These are phyloP conservation scores for Cotesia vestalis DNA, from an alignment of 1,140 invertebrate genomes.

Conservation along the genomic window DNA sequence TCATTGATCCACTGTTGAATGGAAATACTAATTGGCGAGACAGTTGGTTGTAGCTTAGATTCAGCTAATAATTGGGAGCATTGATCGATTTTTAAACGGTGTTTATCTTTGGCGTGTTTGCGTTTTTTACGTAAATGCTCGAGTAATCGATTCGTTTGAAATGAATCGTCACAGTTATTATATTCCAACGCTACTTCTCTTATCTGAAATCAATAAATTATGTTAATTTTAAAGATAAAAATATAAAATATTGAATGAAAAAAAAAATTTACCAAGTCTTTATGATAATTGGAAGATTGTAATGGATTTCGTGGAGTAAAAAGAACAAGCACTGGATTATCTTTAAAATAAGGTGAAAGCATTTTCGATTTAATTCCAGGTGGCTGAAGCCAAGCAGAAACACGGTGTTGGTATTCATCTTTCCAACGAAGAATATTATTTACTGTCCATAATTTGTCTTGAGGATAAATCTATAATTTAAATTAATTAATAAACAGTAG, in stretches of 20 bases:
- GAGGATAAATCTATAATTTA: constrained; percentile 66
- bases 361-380: constrained; percentile 72
- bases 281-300: constrained; percentile 69
- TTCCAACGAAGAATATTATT: constrained; percentile 70
- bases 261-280: constrained; percentile 69
- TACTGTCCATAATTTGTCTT: constrained; percentile 60
- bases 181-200: constrained; percentile 74
- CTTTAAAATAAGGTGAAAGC: constrained; percentile 70
- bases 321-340: constrained; percentile 74
- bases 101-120: constrained; percentile 37
- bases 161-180: constrained; percentile 70
- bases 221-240: constrained; percentile 24
- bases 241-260: constrained; percentile 22
- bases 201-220: constrained; percentile 65
- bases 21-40: constrained; percentile 43
- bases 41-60: constrained; percentile 34
- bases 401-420: constrained; percentile 67
- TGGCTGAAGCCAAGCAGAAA: constrained; percentile 71
- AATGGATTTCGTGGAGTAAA: constrained; percentile 78
- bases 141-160: constrained; percentile 61
- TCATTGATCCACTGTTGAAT: constrained; percentile 61
- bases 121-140: constrained; percentile 46
- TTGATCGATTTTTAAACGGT: constrained; percentile 44
- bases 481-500: neutral
- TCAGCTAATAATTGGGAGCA: constrained; percentile 47